Conservation (phyloP, 1,140 invertebrate genomes). For the Lordiphosa mommai region DNA sequence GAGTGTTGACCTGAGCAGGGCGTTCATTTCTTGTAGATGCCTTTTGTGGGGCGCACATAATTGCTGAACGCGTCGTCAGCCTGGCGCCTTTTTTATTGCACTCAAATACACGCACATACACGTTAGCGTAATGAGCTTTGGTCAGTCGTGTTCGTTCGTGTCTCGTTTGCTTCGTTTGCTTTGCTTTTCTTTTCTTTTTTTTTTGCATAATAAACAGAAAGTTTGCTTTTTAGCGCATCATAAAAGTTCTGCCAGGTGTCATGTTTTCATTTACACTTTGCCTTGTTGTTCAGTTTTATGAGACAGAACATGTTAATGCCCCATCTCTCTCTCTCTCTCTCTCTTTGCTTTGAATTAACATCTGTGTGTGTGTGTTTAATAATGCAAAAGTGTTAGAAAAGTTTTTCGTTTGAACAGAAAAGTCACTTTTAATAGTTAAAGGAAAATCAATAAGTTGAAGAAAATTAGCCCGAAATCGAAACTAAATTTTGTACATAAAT, state of each 20-base stretch:
- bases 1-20: conserved; percentile 58
- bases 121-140: conserved; percentile 42
- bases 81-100: conserved; percentile 69
- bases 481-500: too few species aligned
- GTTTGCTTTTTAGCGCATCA: conserved; percentile 60
- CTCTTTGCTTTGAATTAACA: too few species aligned
- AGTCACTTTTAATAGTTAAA: too few species aligned
- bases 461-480: not conserved
- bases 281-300: conserved; percentile 15
- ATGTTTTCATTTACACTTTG: conserved; percentile 75
- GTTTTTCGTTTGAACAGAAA: too few species aligned
- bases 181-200: conserved; percentile 13
- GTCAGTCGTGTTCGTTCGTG: conserved; percentile 9
- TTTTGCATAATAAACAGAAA: conserved; percentile 59
- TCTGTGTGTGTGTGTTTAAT: too few species aligned
- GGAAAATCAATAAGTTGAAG: too few species aligned
- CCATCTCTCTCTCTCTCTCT: too few species aligned
- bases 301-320: not conserved
- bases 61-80: conserved; percentile 59
- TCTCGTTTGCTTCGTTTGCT: not conserved
- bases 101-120: conserved; percentile 35
- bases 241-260: conserved; percentile 70
- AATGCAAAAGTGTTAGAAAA: too few species aligned
- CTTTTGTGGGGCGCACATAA: conserved; percentile 54
- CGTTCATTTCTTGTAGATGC: conserved; percentile 17